Evolutionary conservation across 2,113 vertebrate genomes (phyloP).

Genomic region (Seriola aureovittata): DNA sequence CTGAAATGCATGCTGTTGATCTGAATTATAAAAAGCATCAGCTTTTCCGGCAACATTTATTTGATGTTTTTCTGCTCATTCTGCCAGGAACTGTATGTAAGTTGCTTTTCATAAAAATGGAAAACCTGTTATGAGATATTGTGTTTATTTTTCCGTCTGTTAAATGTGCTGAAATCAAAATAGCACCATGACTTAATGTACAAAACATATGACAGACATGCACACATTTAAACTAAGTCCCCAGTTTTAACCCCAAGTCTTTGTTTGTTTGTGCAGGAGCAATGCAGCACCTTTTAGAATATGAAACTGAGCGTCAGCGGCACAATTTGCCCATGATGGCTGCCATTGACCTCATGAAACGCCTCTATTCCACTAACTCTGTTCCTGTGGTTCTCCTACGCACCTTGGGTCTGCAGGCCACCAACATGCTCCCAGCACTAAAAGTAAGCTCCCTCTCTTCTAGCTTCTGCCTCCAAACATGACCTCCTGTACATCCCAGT

Average conservation of each 20-base stretch:
- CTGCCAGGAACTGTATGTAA: conserved; percentile 50
- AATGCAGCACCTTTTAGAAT: conserved; percentile 91
- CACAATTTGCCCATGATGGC: conserved; percentile 95
- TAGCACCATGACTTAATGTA: conserved; percentile 48
- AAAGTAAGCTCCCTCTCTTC: conserved; percentile 86
- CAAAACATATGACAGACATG: conserved; percentile 44
- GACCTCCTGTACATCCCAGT: conserved; percentile 2
- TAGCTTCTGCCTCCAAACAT: neutral
- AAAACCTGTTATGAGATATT: conserved; percentile 55
- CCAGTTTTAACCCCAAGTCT: conserved; percentile 13
- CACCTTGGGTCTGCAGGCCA: conserved; percentile 94
- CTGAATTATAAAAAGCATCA: conserved; percentile 68
- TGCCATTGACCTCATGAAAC: conserved; percentile 91
- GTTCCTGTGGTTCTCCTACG: conserved; percentile 91
- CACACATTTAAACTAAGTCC: neutral
- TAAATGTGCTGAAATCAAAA: conserved; percentile 50
- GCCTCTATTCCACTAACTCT: conserved; percentile 91
- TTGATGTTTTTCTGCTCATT: conserved; percentile 57
- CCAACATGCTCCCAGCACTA: conserved; percentile 89
- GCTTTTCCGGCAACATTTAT: conserved; percentile 58
- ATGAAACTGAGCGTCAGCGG: conserved; percentile 93
- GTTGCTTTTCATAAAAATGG: conserved; percentile 50
- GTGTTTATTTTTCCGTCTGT: conserved; percentile 37
- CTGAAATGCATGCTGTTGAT: conserved; percentile 53
- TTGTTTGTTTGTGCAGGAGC: conserved; percentile 85